A percentile compares a stretch with the other conserved stretches of the same genome.
Evolutionary conservation across 2,888 invertebrate genomes (phyloP).

Genomic region (Megalurothrips usitatus): DNA sequence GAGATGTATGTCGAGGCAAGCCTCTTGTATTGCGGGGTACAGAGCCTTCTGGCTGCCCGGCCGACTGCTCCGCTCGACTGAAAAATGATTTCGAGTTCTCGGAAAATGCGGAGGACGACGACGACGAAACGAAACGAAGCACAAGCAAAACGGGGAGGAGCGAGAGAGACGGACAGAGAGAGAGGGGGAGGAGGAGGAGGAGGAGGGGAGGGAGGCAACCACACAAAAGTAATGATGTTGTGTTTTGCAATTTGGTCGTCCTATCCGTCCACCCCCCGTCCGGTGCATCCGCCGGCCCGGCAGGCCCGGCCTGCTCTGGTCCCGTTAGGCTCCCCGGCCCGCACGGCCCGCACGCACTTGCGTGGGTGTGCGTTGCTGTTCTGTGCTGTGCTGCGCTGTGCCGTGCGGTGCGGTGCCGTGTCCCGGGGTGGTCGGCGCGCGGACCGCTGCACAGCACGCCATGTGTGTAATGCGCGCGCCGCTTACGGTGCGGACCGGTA

Average conservation of each 20-base stretch:
- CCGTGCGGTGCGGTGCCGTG: too few species aligned
- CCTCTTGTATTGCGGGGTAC: not conserved
- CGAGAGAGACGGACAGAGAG: too few species aligned
- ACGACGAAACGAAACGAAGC: too few species aligned
- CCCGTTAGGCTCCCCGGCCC: not conserved
- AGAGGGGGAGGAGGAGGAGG: not conserved
- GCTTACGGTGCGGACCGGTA: not conserved
- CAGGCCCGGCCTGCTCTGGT: not conserved
- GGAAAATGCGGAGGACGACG: not conserved
- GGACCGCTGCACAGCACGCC: not conserved
- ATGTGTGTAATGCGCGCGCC: not conserved
- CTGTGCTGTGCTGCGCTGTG: too few species aligned
- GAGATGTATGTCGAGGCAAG: not conserved
- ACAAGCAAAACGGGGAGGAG: too few species aligned
- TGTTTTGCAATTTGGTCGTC: conserved; percentile 13
- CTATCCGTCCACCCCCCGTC: not conserved
- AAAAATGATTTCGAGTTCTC: not conserved
- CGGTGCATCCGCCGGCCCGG: not conserved
- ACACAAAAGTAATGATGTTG: conserved; percentile 25
- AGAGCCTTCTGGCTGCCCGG: too few species aligned
- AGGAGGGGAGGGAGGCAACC: not conserved
- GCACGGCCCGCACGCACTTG: not conserved
- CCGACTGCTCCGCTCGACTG: not conserved
- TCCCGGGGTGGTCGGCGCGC: too few species aligned
- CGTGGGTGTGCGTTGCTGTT: too few species aligned